Evolutionary conservation across 1,140 invertebrate species (phyloP).

Genomic region (Microplitis mediator): DNA sequence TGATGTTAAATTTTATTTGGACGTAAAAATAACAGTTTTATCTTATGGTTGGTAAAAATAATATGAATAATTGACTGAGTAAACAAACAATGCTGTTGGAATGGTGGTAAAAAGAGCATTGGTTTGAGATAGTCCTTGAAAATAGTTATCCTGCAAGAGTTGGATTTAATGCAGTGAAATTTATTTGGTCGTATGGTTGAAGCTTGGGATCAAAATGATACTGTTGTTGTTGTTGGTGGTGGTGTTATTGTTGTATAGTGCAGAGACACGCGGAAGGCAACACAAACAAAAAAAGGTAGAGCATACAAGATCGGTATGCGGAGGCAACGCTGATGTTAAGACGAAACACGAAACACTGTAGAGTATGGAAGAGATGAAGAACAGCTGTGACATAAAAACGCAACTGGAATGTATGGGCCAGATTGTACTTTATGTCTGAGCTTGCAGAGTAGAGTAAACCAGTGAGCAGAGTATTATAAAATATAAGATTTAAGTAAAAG

Average conservation of each 20-base stretch:
- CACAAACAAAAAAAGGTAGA: constrained; percentile 15
- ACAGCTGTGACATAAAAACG: constrained; percentile 31
- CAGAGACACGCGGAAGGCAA: background rate
- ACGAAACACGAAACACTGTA: too few species aligned
- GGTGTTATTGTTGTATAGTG: constrained; percentile 6
- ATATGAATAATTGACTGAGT: too few species aligned
- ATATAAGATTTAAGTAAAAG: background rate
- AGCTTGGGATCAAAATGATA: constrained; percentile 11
- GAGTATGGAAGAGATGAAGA: constrained; percentile 4
- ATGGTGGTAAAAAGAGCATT: background rate
- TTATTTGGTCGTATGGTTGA: constrained; percentile 19
- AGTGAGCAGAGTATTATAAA: background rate
- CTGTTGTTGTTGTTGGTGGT: background rate
- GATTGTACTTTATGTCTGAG: constrained; percentile 9
- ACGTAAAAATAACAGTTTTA: too few species aligned
- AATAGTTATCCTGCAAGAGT: background rate
- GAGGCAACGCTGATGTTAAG: constrained; percentile 12
- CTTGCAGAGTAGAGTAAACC: constrained; percentile 16
- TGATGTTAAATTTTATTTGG: too few species aligned
- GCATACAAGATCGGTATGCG: background rate
- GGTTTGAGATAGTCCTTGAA: constrained; percentile 19
- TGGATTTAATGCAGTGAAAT: constrained; percentile 21
- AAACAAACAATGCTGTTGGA: background rate
- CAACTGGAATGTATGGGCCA: constrained; percentile 28
- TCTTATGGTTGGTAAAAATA: too few species aligned